phyloP scores from a whole-genome alignment of 2,113 vertebrate genomes.

The Emydocephalus ijimae region DNA sequence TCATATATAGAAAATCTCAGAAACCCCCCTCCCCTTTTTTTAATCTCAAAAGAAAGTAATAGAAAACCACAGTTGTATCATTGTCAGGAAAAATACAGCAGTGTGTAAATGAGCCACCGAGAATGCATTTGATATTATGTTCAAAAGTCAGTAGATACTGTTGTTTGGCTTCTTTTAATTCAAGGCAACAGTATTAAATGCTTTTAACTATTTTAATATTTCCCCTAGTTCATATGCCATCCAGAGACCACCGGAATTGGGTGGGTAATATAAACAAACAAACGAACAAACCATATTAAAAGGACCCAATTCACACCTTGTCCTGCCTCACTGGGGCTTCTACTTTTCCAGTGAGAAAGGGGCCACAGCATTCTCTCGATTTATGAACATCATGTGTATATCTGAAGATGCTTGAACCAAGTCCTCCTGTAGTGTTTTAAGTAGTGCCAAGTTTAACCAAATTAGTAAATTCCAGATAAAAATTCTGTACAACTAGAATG shows the following conservation, averaged over 20 bases:
- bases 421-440: background rate
- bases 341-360: background rate
- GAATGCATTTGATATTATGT: background rate
- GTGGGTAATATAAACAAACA: background rate
- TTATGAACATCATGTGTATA: background rate
- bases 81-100: background rate
- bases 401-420: background rate
- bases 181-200: background rate
- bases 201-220: background rate
- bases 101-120: background rate
- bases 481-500: background rate
- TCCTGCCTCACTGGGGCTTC: no score
- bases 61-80: background rate
- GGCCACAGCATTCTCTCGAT: background rate
- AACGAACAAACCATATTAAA: background rate
- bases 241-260: background rate
- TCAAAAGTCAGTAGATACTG: background rate
- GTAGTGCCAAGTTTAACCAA: background rate
- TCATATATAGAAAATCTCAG: background rate
- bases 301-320: background rate
- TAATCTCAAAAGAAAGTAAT: background rate
- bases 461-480: background rate
- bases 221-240: background rate
- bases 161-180: background rate
- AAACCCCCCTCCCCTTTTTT: background rate